These are phyloP conservation scores for Eudemis profundana DNA, from an alignment of 2,888 invertebrate genomes.

Conservation along the genomic window DNA sequence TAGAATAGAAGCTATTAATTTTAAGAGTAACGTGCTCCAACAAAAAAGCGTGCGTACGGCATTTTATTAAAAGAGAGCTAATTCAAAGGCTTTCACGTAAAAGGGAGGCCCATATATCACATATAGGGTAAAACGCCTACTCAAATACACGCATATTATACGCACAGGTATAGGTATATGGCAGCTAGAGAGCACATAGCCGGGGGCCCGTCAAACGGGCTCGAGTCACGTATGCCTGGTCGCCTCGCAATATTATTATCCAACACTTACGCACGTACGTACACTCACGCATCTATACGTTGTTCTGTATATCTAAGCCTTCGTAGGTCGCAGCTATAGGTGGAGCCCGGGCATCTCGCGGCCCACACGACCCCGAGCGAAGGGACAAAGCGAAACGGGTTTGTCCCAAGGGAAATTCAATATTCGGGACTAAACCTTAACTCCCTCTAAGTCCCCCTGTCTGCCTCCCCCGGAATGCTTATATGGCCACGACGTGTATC, in stretches of 20 bases:
- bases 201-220: constrained; percentile 78
- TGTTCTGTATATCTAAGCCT: constrained; percentile 54
- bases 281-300: constrained; percentile 57
- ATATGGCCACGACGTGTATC: constrained; percentile 86
- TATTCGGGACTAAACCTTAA: constrained; percentile 86
- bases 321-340: constrained; percentile 50
- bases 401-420: constrained; percentile 87
- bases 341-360: constrained; percentile 77
- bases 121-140: constrained; percentile 70
- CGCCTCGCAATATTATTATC: constrained; percentile 83
- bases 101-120: constrained; percentile 71
- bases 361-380: constrained; percentile 83
- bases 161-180: constrained; percentile 52
- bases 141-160: constrained; percentile 63
- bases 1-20: constrained; percentile 43
- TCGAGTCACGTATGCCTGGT: constrained; percentile 81
- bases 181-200: constrained; percentile 66
- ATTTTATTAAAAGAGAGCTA: constrained; percentile 79
- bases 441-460: constrained; percentile 84
- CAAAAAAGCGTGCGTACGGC: constrained; percentile 51
- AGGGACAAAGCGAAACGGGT: constrained; percentile 86
- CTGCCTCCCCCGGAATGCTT: constrained; percentile 84
- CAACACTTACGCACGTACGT: constrained; percentile 79
- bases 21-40: constrained; percentile 45
- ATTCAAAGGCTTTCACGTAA: constrained; percentile 78